A percentile compares a stretch with the other conserved stretches of the same genome.
Evolutionary conservation across 2,888 invertebrate genomes (phyloP).

Genomic region (Acrocyrtus sp.): DNA sequence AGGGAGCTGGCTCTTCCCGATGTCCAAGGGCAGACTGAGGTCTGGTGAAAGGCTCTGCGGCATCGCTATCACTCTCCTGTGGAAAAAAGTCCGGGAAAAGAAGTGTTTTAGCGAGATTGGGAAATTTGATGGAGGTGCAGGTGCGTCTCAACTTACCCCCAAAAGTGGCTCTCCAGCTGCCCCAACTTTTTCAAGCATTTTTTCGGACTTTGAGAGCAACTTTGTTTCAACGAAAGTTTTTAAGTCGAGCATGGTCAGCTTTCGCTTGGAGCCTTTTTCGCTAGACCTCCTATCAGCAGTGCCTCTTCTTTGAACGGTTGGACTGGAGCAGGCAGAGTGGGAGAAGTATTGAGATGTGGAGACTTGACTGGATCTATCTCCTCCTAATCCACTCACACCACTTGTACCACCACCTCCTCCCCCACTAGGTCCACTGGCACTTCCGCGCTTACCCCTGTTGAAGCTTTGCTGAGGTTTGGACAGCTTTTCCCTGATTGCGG

Average conservation of each 20-base stretch:
- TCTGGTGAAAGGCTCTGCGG: conserved; percentile 73
- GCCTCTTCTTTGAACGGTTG: conserved; percentile 57
- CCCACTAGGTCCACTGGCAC: conserved; percentile 37
- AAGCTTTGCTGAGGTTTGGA: conserved; percentile 42
- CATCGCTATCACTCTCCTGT: conserved; percentile 74
- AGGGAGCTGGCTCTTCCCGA: conserved; percentile 50
- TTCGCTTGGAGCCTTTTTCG: conserved; percentile 80
- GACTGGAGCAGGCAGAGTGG: conserved; percentile 62
- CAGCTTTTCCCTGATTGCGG: conserved; percentile 36
- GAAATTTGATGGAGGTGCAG: not conserved
- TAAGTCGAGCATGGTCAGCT: conserved; percentile 92
- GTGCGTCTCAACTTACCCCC: conserved; percentile 31
- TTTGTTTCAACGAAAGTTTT: conserved; percentile 93
- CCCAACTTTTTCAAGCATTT: conserved; percentile 88
- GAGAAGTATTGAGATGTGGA: conserved; percentile 56
- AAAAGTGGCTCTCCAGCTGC: conserved; percentile 8
- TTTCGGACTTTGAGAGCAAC: conserved; percentile 89
- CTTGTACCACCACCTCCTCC: conserved; percentile 17
- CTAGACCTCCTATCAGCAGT: conserved; percentile 73
- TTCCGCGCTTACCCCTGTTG: conserved; percentile 43
- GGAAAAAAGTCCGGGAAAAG: not conserved
- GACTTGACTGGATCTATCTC: conserved; percentile 9
- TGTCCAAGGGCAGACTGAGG: conserved; percentile 74
- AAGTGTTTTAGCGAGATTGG: not conserved
- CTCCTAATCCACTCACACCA: conserved; percentile 1